phyloP scores from a whole-genome alignment of 2,888 invertebrate species.

The Heteromurus nitidus region DNA sequence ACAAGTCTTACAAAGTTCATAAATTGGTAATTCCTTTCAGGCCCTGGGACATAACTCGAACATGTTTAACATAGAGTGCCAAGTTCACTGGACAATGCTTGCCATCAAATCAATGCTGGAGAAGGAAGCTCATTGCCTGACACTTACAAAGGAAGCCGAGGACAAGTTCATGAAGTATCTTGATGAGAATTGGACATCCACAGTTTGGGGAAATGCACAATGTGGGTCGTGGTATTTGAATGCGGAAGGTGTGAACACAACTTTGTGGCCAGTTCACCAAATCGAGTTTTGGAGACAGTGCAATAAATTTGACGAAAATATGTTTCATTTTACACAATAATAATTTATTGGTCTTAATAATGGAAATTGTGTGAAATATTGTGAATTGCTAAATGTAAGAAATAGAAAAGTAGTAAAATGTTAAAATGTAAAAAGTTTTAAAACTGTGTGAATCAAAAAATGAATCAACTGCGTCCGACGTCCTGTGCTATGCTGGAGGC shows the following conservation, averaged over 20 bases:
- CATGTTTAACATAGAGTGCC: slow-evolving; percentile 49
- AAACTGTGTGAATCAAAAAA: too few species aligned
- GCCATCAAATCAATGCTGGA: slow-evolving; percentile 35
- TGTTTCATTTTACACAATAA: too few species aligned
- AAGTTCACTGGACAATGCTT: slow-evolving; percentile 55
- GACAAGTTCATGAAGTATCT: slow-evolving; percentile 47
- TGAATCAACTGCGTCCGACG: too few species aligned
- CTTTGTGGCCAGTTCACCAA: slow-evolving; percentile 38
- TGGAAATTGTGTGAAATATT: too few species aligned
- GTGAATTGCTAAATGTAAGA: too few species aligned
- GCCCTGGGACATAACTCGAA: slow-evolving; percentile 48
- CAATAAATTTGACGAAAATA: neutral
- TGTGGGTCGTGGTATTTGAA: slow-evolving; percentile 61
- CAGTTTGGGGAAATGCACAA: slow-evolving; percentile 32
- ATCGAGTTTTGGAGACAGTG: slow-evolving; percentile 37
- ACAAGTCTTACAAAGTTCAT: neutral
- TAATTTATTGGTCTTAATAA: too few species aligned
- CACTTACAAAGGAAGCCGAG: slow-evolving; percentile 38
- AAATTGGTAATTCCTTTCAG: neutral
- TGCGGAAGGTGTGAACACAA: slow-evolving; percentile 38
- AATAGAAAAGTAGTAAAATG: too few species aligned
- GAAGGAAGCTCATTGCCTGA: slow-evolving; percentile 14
- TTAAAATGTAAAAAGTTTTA: too few species aligned
- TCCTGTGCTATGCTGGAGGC: too few species aligned
- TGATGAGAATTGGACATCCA: slow-evolving; percentile 9